Percentiles rank a stretch among this genome's conserved stretches.
phyloP scores from a whole-genome alignment of 2,888 invertebrate species.

The Gastrophysa polygoni region DNA sequence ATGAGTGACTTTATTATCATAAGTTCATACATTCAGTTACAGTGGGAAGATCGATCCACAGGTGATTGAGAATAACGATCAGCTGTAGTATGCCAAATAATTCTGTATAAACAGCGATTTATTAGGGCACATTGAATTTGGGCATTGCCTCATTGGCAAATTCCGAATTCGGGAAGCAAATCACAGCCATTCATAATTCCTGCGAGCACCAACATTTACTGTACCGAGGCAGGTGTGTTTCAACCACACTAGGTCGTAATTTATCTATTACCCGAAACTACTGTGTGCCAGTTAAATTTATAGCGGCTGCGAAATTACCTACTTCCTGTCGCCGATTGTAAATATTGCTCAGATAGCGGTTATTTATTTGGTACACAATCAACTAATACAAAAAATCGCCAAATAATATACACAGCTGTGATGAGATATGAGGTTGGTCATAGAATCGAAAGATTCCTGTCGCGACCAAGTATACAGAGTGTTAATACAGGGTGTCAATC shows the following conservation, averaged over 20 bases:
- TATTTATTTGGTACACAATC: background rate
- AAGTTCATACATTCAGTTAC: too few relatives aligned
- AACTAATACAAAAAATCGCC: background rate
- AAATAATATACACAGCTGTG: background rate
- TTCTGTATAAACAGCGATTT: too few relatives aligned
- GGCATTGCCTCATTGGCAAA: background rate
- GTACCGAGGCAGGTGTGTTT: conserved; percentile 31
- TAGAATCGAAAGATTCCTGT: too few relatives aligned
- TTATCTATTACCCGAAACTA: conserved; percentile 38
- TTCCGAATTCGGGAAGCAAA: background rate
- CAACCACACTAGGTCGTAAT: conserved; percentile 29
- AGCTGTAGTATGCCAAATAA: too few relatives aligned
- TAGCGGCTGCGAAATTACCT: conserved; percentile 15
- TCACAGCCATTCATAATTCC: conserved; percentile 10
- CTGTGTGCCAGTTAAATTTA: conserved; percentile 30
- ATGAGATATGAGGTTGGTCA: background rate
- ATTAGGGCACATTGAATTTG: background rate
- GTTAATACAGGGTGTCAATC: too few relatives aligned
- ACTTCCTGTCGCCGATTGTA: background rate
- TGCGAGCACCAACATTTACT: background rate
- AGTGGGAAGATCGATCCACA: too few relatives aligned
- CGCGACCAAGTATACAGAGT: too few relatives aligned
- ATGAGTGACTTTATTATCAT: too few relatives aligned
- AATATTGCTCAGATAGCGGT: background rate
- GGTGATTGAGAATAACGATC: too few relatives aligned